These are phyloP conservation scores for Chaenodraco wilsoni DNA, from an alignment of 2,797 vertebrate genomes.

Conservation along the genomic window DNA sequence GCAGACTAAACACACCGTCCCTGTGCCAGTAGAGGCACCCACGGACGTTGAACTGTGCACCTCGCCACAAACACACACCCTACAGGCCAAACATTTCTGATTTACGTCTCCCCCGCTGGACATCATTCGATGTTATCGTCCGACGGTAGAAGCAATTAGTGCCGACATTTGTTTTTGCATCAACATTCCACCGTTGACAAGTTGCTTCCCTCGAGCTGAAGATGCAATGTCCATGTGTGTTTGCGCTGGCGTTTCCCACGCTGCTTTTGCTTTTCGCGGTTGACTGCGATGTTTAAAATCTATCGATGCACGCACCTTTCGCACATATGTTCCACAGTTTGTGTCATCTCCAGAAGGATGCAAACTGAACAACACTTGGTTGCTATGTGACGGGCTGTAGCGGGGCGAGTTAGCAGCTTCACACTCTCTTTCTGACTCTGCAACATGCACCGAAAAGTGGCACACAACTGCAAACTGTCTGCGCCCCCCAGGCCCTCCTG, in stretches of 20 bases:
- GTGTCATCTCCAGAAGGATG: constrained; percentile 43
- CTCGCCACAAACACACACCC: constrained; percentile 18
- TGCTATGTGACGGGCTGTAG: constrained; percentile 45
- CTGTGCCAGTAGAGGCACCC: background rate
- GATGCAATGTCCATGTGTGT: constrained; percentile 64
- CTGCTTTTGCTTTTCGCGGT: constrained; percentile 48
- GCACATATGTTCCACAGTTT: constrained; percentile 60
- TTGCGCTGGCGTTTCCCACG: constrained; percentile 59
- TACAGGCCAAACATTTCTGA: constrained; percentile 48
- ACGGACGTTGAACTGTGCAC: constrained; percentile 11
- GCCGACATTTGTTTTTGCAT: constrained; percentile 68
- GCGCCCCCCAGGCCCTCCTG: constrained; percentile 6
- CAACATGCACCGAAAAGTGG: constrained; percentile 65
- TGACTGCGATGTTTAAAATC: constrained; percentile 60
- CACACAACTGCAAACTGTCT: constrained; percentile 60
- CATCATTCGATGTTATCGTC: constrained; percentile 41
- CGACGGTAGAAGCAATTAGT: constrained; percentile 60
- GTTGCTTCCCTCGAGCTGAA: constrained; percentile 56
- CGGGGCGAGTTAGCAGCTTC: constrained; percentile 22
- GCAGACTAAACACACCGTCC: constrained; percentile 17
- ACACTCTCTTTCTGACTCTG: constrained; percentile 42
- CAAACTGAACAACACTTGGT: constrained; percentile 60
- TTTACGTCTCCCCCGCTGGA: constrained; percentile 60
- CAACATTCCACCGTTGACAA: constrained; percentile 68
- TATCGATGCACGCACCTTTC: constrained; percentile 53